Percentiles rank a stretch among this genome's conserved stretches.
Conservation (phyloP, 2,113 vertebrate species). For the Prochilodus magdalenae region DNA sequence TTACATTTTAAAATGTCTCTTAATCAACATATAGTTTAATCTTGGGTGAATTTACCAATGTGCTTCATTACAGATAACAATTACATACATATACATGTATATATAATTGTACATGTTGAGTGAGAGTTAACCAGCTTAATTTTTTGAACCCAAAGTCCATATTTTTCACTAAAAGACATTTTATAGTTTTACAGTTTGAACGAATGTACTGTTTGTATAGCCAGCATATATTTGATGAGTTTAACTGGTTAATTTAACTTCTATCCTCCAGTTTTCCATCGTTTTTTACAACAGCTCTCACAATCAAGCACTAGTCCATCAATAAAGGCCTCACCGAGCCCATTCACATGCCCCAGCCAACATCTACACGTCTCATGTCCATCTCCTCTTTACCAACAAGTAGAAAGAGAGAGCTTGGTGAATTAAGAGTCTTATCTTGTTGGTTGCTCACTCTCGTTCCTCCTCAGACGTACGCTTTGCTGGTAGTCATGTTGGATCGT, state of each 20-base stretch:
- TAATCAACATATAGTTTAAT: neutral
- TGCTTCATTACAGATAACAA: no score
- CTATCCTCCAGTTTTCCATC: no score
- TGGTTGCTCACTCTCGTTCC: neutral
- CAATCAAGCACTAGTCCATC: neutral
- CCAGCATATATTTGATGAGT: neutral
- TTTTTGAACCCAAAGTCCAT: neutral
- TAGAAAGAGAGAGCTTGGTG: neutral
- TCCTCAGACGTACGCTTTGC: conserved; percentile 73
- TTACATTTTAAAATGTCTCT: neutral
- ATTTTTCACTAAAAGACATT: no score
- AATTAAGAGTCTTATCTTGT: conserved; percentile 43
- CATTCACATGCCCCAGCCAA: neutral
- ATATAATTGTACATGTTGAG: no score
- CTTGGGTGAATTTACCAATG: neutral
- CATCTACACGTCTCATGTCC: neutral
- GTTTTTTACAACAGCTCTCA: neutral
- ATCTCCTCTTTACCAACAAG: neutral
- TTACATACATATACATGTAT: no score
- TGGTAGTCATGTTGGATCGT: conserved; percentile 66
- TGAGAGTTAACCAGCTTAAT: neutral
- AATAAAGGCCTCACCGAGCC: no score
- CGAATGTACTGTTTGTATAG: neutral
- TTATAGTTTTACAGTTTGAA: no score
- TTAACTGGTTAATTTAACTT: no score